Evolutionary conservation across 1,140 invertebrate genomes (phyloP), one percentile per base, ranked within the genome.

Genomic region (Nylanderia fulva): DNA sequence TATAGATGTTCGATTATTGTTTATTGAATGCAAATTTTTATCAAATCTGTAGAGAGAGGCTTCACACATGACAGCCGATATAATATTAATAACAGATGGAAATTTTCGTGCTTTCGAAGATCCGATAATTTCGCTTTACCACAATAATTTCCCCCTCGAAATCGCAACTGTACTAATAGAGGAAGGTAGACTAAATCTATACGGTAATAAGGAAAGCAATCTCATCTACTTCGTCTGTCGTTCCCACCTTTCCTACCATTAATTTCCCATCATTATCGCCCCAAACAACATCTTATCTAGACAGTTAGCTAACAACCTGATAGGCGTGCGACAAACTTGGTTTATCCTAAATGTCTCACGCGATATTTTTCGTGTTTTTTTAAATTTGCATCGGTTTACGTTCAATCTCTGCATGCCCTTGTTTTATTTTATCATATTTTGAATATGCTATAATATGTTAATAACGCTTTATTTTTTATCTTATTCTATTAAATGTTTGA

Each of bases 191-290:
- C 60, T 85, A 72, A 79, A 84, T 89, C 72, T 74, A 61, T 33
- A 68, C 66, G 48, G 45, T 84, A 88, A 89, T 88, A 89, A 88
- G 88, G 79, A 86, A 88, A 88, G 84, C 85, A 84, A 86, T 89
- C 87, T 88, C 87, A 88, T 89, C 77, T 79, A 88, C 56, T 60
- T 52, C 27, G 54, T 56, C 77, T 58, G 9, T 18, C 63, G 69
- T 77, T 54, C 42, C 52, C 56, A 56, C 75, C 29, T 24, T 21
- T 45, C 74, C 61, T 74, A 58, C 60, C 66, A 88, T 86, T 88
- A 88, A 89, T 89, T 89, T 88, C 87, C 88, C 84, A 77, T 13
- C 72, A 89, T 89, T 86, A 86, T 89, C 87, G 54, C 36, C 27
- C 8, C 66, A 45, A 84, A 68, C 45, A 72, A 88, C 61, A 85